Percentiles rank a stretch among this genome's conserved stretches.
These are phyloP conservation scores for Hucho hucho DNA, from an alignment of 2,113 vertebrate species.

Conservation along the genomic window DNA sequence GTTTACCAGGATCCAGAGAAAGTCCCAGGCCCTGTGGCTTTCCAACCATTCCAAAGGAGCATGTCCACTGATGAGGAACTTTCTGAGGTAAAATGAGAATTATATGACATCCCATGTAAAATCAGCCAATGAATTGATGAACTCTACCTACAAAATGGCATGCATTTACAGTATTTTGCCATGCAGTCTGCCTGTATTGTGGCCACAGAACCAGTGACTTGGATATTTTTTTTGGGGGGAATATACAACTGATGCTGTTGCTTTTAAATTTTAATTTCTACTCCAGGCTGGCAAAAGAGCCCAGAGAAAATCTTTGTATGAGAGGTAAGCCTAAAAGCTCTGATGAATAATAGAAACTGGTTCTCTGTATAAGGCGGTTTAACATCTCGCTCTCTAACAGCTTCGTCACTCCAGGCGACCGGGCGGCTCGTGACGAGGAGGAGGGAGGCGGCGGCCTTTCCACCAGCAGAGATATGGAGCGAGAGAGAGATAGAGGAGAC, in stretches of 20 bases:
- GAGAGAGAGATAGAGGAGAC: slow-evolving; percentile 60
- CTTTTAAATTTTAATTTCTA: slow-evolving; percentile 20
- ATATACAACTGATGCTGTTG: background rate
- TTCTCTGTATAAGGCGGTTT: background rate
- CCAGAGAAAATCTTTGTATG: slow-evolving; percentile 86
- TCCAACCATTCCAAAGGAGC: slow-evolving; percentile 89
- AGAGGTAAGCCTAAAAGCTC: slow-evolving; percentile 74
- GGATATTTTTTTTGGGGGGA: background rate
- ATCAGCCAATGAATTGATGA: background rate
- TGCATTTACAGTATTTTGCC: background rate
- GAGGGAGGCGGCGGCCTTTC: slow-evolving; percentile 32
- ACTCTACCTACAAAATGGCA: background rate
- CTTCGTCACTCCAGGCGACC: slow-evolving; percentile 83
- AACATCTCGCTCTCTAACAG: slow-evolving; percentile 50
- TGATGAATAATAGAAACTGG: background rate
- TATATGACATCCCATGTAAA: background rate
- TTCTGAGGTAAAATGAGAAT: slow-evolving; percentile 72
- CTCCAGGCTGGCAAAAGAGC: slow-evolving; percentile 78
- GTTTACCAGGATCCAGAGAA: slow-evolving; percentile 84
- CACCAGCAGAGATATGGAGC: slow-evolving; percentile 27
- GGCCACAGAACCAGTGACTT: background rate
- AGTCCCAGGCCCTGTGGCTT: slow-evolving; percentile 79
- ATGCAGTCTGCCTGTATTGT: background rate
- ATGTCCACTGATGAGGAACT: slow-evolving; percentile 85
- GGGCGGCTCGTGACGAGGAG: slow-evolving; percentile 74